Conservation (phyloP, 2,888 invertebrate species). For the Villa cingulata region DNA sequence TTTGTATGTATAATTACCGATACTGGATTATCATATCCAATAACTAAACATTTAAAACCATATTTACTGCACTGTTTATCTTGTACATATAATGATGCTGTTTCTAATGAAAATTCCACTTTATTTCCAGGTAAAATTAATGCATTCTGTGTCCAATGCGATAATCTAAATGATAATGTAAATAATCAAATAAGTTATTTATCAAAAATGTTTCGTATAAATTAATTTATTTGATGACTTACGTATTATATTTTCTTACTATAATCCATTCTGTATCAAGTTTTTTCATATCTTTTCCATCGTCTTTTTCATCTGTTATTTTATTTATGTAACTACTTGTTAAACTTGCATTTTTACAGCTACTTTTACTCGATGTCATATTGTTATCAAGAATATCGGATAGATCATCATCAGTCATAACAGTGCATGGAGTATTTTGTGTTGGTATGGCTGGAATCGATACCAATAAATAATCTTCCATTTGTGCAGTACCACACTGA, state of each 20-base stretch:
- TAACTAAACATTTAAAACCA: constrained; percentile 65
- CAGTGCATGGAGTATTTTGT: constrained; percentile 14
- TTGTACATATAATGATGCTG: constrained; percentile 86
- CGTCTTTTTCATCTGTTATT: constrained; percentile 23
- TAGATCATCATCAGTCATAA: constrained; percentile 24
- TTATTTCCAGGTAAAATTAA: constrained; percentile 85
- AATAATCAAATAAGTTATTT: neutral
- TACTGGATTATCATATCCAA: constrained; percentile 67
- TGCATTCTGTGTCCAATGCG: constrained; percentile 71
- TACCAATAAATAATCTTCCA: constrained; percentile 75
- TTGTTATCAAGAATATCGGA: constrained; percentile 31
- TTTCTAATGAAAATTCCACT: constrained; percentile 89
- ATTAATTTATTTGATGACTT: no score
- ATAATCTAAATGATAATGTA: constrained; percentile 20
- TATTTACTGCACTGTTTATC: constrained; percentile 71
- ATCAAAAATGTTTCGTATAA: neutral
- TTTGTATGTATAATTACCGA: constrained; percentile 23
- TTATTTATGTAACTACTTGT: constrained; percentile 23
- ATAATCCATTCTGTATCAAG: constrained; percentile 43
- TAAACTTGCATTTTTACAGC: constrained; percentile 21
- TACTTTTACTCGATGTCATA: constrained; percentile 18
- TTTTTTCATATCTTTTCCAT: constrained; percentile 15
- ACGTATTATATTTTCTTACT: constrained; percentile 50
- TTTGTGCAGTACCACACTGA: constrained; percentile 81
- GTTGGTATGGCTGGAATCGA: constrained; percentile 43